These are phyloP conservation scores for Bombyx mori DNA, from an alignment of 1,140 invertebrate genomes.

Conservation along the genomic window DNA sequence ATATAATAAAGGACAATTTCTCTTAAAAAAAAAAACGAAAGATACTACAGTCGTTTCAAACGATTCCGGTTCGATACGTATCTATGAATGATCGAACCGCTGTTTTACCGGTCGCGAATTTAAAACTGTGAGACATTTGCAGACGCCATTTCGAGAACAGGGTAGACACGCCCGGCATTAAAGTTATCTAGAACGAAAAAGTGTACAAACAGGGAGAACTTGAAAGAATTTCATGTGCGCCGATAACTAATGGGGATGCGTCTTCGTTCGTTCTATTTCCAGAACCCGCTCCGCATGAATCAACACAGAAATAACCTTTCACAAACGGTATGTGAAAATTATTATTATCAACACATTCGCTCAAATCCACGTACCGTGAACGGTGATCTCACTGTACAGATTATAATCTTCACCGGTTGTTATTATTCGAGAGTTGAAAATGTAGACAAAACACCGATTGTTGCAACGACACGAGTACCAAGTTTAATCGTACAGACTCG, in stretches of 20 bases:
- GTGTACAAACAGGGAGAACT: conserved; percentile 30
- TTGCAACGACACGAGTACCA: conserved; percentile 24
- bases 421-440: conserved; percentile 40
- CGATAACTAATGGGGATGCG: conserved; percentile 51
- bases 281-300: conserved; percentile 67
- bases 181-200: conserved; percentile 18
- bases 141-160: conserved; percentile 62
- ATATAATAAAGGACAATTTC: too few relatives aligned
- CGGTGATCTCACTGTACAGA: conserved; percentile 58
- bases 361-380: conserved; percentile 60
- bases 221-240: conserved; percentile 41
- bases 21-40: conserved; percentile 12
- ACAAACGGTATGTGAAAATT: conserved; percentile 54
- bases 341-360: conserved; percentile 32
- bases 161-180: conserved; percentile 53
- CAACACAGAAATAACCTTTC: conserved; percentile 70
- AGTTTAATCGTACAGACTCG: conserved; percentile 37
- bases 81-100: conserved; percentile 27
- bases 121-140: conserved; percentile 54
- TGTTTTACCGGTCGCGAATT: conserved; percentile 64
- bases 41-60: conserved; percentile 7
- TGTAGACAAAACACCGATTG: conserved; percentile 54
- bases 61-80: conserved; percentile 15
- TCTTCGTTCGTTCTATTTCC: conserved; percentile 63
- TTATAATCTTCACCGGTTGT: conserved; percentile 39